Evolutionary conservation across 2,113 vertebrate genomes (phyloP).

Genomic region (Platichthys stellatus): DNA sequence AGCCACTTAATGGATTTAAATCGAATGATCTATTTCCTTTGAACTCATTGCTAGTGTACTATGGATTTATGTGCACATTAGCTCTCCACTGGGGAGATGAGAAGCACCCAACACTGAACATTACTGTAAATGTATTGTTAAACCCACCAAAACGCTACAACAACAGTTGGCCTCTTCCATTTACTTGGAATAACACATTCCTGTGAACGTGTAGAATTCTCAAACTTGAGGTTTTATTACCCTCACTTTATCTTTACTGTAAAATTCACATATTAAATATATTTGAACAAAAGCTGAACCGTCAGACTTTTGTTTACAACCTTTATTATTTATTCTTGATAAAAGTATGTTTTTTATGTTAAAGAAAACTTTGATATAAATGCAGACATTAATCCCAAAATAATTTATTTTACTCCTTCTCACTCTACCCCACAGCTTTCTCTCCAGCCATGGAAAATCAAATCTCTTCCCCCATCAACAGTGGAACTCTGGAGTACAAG

Average conservation of each 20-base stretch:
- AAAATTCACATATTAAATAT: neutral
- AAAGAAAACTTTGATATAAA: too few species aligned
- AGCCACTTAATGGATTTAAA: too few species aligned
- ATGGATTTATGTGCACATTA: neutral
- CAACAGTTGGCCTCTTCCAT: too few species aligned
- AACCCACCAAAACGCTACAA: neutral
- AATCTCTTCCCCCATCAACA: slow-evolving; percentile 89
- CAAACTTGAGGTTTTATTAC: neutral
- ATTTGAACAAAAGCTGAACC: neutral
- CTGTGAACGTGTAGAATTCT: neutral
- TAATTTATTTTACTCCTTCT: neutral
- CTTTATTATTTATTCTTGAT: too few species aligned
- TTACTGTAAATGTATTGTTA: neutral
- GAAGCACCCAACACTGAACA: neutral
- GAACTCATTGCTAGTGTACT: neutral
- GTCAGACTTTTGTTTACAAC: too few species aligned
- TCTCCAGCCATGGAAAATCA: slow-evolving; percentile 96
- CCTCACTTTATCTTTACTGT: too few species aligned
- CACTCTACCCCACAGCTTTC: slow-evolving; percentile 81
- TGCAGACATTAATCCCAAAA: too few species aligned
- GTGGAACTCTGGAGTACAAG: slow-evolving; percentile 96
- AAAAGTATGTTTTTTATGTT: too few species aligned
- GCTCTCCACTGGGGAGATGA: neutral
- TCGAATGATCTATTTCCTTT: too few species aligned
- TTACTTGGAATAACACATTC: too few species aligned